A percentile compares a stretch with the other conserved stretches of the same genome.
Conservation (phyloP, 1,140 invertebrate species). For the Camponotus vicinus region DNA sequence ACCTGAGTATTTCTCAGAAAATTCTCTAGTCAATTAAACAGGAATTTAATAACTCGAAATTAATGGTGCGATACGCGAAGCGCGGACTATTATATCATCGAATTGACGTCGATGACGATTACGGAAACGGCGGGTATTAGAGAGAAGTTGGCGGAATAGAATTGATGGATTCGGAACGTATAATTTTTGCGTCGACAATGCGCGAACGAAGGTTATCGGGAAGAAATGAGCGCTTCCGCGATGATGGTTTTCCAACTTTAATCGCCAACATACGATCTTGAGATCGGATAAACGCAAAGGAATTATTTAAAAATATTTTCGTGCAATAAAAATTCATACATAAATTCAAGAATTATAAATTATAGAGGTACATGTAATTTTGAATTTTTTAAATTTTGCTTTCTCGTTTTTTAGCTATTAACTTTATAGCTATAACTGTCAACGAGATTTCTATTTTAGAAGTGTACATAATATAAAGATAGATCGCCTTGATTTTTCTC, state of each 20-base stretch:
- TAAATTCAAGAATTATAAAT: background rate
- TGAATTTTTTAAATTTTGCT: background rate
- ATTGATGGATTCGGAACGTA: conserved; percentile 62
- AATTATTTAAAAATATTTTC: background rate
- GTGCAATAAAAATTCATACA: background rate
- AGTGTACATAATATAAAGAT: background rate
- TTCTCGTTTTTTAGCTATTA: too few species aligned
- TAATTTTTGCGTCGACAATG: conserved; percentile 66
- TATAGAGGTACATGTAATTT: background rate
- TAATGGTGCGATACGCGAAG: background rate
- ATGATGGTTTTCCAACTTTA: background rate
- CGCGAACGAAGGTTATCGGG: conserved; percentile 50
- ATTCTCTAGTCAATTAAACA: background rate
- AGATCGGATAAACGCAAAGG: conserved; percentile 8
- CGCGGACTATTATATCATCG: background rate
- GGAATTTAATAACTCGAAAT: conserved; percentile 29
- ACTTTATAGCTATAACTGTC: background rate
- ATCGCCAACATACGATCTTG: background rate
- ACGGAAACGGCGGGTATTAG: conserved; percentile 55
- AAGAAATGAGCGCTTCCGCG: background rate
- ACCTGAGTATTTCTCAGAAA: background rate
- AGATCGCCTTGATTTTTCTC: background rate
- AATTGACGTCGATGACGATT: conserved; percentile 35
- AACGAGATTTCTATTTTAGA: background rate
- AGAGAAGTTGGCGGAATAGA: conserved; percentile 30